Conservation (phyloP, 2,888 invertebrate genomes). For the Eupithecia dodoneata region DNA sequence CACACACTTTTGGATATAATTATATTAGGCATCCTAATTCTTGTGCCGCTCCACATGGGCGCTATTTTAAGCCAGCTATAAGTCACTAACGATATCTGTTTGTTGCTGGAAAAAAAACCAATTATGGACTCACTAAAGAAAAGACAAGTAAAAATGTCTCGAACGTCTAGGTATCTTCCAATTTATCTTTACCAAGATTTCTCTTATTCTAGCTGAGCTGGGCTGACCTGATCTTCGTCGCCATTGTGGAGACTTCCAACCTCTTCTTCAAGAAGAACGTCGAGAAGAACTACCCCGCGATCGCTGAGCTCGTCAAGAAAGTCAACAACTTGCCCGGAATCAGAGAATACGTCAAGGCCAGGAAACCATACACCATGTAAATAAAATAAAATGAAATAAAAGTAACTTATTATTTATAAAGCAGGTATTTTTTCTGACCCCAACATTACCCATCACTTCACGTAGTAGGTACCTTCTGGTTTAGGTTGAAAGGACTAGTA, state of each 20-base stretch:
- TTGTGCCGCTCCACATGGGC: neutral
- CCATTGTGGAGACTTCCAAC: constrained; percentile 63
- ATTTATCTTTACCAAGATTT: neutral
- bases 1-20: neutral
- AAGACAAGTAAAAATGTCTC: no score
- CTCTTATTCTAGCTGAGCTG: constrained; percentile 64
- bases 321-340: constrained; percentile 61
- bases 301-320: constrained; percentile 55
- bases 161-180: neutral
- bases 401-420: neutral
- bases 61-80: neutral
- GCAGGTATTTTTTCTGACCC: neutral
- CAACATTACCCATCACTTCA: neutral
- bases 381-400: neutral
- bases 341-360: constrained; percentile 56
- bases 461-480: neutral
- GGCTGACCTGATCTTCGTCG: constrained; percentile 71
- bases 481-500: no score
- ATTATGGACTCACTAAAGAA: neutral
- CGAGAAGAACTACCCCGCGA: constrained; percentile 61
- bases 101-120: no score
- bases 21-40: neutral
- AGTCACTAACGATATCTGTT: neutral
- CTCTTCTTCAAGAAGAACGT: constrained; percentile 55
- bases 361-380: neutral